phyloP scores from a whole-genome alignment of 2,888 invertebrate genomes.

The Eupeodes latifasciatus region DNA sequence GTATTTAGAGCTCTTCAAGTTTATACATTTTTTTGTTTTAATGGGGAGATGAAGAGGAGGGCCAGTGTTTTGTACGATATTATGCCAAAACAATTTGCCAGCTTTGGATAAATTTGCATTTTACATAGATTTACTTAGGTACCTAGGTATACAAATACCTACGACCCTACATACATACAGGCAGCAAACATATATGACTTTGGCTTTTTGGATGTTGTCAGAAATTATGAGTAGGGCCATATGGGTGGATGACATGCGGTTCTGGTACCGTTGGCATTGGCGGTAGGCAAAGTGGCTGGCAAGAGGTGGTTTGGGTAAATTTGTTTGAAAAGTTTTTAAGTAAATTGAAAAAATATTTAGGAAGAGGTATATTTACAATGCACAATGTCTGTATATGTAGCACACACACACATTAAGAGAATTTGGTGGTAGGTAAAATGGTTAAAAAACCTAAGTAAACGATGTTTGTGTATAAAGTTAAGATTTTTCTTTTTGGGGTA shows the following conservation, averaged over 20 bases:
- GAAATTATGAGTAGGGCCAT: conserved; percentile 59
- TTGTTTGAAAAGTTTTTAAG: conserved; percentile 58
- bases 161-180: no score
- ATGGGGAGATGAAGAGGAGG: not conserved
- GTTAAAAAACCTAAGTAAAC: conserved; percentile 9
- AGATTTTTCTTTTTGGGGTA: not conserved
- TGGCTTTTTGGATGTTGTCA: conserved; percentile 54
- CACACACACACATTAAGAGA: not conserved
- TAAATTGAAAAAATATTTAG: conserved; percentile 42
- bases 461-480: not conserved
- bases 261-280: not conserved
- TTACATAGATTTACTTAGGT: not conserved
- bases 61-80: conserved; percentile 10
- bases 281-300: not conserved
- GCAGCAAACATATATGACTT: conserved; percentile 54
- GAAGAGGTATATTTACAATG: not conserved
- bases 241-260: not conserved
- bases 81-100: conserved; percentile 63
- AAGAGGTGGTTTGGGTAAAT: not conserved
- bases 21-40: not conserved
- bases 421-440: not conserved
- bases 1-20: not conserved
- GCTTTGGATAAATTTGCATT: conserved; percentile 65
- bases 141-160: conserved; percentile 27
- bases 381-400: not conserved